Percentiles rank a stretch among this genome's conserved stretches.
Conservation (phyloP, 2,888 invertebrate genomes). For the Hemaris fuciformis region DNA sequence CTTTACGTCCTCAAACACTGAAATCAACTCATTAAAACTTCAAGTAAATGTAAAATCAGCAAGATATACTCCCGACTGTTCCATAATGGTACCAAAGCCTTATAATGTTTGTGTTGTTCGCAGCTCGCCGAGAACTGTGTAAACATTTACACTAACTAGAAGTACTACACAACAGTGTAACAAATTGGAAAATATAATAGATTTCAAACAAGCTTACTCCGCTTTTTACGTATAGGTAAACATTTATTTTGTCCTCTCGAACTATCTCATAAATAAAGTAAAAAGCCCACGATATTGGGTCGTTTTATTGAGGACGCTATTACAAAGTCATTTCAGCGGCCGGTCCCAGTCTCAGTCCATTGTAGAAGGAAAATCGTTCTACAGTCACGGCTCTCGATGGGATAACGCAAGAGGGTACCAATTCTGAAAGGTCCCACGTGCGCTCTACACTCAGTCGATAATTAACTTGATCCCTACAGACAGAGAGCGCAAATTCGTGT, state of each 20-base stretch:
- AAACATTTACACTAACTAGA: background rate
- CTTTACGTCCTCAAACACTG: constrained; percentile 38
- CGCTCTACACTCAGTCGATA: constrained; percentile 53
- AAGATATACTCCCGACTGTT: constrained; percentile 43
- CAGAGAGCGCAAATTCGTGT: constrained; percentile 66
- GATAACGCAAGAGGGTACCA: constrained; percentile 68
- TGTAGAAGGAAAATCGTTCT: constrained; percentile 81
- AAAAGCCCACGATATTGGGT: constrained; percentile 66
- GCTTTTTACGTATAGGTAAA: constrained; percentile 25
- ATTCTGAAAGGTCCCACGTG: constrained; percentile 55
- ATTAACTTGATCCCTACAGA: constrained; percentile 61
- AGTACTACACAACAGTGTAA: background rate
- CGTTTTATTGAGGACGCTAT: constrained; percentile 74
- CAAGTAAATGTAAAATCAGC: constrained; percentile 48
- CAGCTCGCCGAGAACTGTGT: background rate
- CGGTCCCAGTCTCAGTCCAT: constrained; percentile 74
- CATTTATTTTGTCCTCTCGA: constrained; percentile 42
- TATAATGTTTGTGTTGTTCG: constrained; percentile 21
- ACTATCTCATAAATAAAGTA: constrained; percentile 65
- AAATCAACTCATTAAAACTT: constrained; percentile 64
- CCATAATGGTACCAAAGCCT: constrained; percentile 47
- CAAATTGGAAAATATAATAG: constrained; percentile 9
- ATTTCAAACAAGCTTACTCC: constrained; percentile 19
- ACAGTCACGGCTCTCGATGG: constrained; percentile 82
- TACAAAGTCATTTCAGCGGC: constrained; percentile 77